Conservation (phyloP, 1,140 invertebrate genomes). For the Hermetia illucens region DNA sequence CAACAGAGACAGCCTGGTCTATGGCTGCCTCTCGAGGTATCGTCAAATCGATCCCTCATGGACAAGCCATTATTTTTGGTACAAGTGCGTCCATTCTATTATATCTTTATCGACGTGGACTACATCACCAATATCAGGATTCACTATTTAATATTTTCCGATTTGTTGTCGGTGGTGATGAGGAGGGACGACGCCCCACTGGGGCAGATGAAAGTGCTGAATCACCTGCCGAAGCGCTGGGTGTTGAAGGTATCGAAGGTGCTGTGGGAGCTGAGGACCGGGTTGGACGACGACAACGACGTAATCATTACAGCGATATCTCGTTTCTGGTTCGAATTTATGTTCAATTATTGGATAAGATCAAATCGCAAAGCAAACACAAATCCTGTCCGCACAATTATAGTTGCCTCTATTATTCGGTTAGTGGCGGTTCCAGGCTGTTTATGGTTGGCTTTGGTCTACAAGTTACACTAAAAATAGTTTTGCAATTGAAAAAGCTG, state of each 20-base stretch:
- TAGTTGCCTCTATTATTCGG: slow-evolving; percentile 42
- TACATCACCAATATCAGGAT: slow-evolving; percentile 31
- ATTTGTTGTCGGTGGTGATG: slow-evolving; percentile 46
- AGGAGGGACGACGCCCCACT: slow-evolving; percentile 31
- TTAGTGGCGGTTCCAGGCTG: slow-evolving; percentile 38
- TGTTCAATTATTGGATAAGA: slow-evolving; percentile 30
- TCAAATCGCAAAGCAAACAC: slow-evolving; percentile 38
- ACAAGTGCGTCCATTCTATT: slow-evolving; percentile 41
- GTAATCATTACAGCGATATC: slow-evolving; percentile 16
- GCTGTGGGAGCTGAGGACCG: neutral
- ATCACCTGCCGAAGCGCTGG: slow-evolving; percentile 8
- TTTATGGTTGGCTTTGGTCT: slow-evolving; percentile 41
- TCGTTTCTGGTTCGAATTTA: slow-evolving; percentile 33
- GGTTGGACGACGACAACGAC: slow-evolving; percentile 10
- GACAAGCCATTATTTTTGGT: slow-evolving; percentile 51
- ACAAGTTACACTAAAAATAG: slow-evolving; percentile 40
- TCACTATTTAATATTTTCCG: slow-evolving; percentile 50
- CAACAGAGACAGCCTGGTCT: slow-evolving; percentile 60
- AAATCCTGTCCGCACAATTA: slow-evolving; percentile 40
- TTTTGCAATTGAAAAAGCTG: slow-evolving; percentile 30
- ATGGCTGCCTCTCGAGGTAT: slow-evolving; percentile 52
- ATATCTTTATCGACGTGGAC: slow-evolving; percentile 39
- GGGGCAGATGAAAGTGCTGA: no score
- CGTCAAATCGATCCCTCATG: slow-evolving; percentile 43
- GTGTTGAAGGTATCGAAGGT: neutral